Conservation (phyloP, 2,797 vertebrate genomes). For the Melanogrammus aeglefinus region DNA sequence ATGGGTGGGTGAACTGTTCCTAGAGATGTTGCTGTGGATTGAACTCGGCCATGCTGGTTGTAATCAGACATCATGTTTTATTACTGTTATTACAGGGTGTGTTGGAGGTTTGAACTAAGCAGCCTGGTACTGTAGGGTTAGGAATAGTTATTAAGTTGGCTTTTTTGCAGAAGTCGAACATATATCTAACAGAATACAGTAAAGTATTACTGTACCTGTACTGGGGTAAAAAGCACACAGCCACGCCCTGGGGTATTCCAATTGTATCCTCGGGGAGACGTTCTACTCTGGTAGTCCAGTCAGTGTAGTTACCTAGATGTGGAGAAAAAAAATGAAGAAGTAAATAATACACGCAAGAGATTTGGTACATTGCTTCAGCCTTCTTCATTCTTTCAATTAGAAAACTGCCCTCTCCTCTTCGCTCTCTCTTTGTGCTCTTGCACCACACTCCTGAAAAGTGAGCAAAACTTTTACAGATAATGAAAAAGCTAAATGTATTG, state of each 20-base stretch:
- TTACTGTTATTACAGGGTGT: not conserved
- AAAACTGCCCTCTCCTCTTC: too few species aligned
- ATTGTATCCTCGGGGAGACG: conserved; percentile 71
- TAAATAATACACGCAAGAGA: not conserved
- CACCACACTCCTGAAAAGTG: not conserved
- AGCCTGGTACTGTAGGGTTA: not conserved
- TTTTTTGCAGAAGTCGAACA: too few species aligned
- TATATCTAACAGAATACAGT: too few species aligned
- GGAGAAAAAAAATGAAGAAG: not conserved
- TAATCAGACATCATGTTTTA: not conserved
- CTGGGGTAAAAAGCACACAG: conserved; percentile 60
- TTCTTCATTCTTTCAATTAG: too few species aligned
- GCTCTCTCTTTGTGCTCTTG: not conserved
- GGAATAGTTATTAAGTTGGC: too few species aligned
- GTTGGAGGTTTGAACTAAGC: not conserved
- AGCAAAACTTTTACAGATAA: too few species aligned
- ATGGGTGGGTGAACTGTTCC: too few species aligned
- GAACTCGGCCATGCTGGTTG: too few species aligned
- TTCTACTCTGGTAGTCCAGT: conserved; percentile 74
- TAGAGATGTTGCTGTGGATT: too few species aligned
- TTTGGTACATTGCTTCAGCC: not conserved
- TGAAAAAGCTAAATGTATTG: not conserved
- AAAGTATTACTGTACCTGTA: conserved; percentile 53
- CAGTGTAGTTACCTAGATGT: conserved; percentile 70
- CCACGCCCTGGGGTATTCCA: conserved; percentile 67